phyloP scores from a whole-genome alignment of 1,140 invertebrate species.

The Chrysopa pallens region DNA sequence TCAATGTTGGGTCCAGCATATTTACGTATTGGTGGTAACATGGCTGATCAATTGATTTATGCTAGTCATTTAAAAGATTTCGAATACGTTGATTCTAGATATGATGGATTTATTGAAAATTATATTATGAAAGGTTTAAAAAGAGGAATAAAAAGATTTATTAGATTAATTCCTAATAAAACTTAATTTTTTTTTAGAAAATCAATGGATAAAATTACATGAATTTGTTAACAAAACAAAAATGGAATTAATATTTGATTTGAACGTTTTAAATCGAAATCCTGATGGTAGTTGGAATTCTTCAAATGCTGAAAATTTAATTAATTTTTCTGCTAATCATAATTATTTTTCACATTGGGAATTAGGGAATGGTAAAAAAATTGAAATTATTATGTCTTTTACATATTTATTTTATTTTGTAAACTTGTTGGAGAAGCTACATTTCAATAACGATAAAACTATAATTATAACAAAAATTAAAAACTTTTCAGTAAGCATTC shows the following conservation, averaged over 20 bases:
- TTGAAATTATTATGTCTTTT: too few species aligned
- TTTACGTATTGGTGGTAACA: conserved; percentile 42
- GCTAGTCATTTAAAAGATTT: conserved; percentile 14
- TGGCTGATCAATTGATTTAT: conserved; percentile 44
- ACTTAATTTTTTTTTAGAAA: conserved; percentile 6
- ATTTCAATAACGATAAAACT: too few species aligned
- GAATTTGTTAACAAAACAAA: conserved; percentile 31
- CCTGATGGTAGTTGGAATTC: conserved; percentile 38
- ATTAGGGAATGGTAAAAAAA: conserved; percentile 47
- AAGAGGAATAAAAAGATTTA: background rate
- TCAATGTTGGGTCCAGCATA: conserved; percentile 26
- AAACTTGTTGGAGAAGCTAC: too few species aligned
- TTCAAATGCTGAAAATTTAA: conserved; percentile 38
- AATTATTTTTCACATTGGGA: conserved; percentile 42
- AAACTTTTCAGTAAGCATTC: too few species aligned
- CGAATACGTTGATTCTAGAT: conserved; percentile 19
- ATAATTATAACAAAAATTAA: too few species aligned
- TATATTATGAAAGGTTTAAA: conserved; percentile 24
- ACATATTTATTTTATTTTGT: too few species aligned
- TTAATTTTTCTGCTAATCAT: conserved; percentile 34
- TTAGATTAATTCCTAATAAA: background rate
- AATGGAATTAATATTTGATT: conserved; percentile 42
- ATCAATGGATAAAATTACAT: conserved; percentile 37
- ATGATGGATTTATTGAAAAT: conserved; percentile 18
- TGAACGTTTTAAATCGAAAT: conserved; percentile 44